A percentile compares a stretch with the other conserved stretches of the same genome.
Conservation (phyloP, 2,888 invertebrate genomes). For the Timema podura region DNA sequence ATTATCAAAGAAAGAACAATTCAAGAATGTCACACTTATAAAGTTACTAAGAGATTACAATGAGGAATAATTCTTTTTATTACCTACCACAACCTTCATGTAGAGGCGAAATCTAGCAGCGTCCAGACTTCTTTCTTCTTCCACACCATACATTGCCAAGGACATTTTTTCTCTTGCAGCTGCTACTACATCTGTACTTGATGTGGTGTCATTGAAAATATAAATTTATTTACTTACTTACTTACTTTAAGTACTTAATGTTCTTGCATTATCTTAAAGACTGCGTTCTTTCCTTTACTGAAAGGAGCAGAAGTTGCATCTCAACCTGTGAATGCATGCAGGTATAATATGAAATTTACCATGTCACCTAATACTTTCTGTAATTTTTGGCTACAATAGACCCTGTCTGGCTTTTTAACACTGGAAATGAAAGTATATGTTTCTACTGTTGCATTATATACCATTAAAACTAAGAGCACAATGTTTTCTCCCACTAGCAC, state of each 20-base stretch:
- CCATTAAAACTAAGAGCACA: not conserved
- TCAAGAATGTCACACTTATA: too few species aligned
- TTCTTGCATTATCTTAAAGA: not conserved
- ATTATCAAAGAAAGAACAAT: too few species aligned
- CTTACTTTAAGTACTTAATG: not conserved
- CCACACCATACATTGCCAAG: constrained; percentile 6
- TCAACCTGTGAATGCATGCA: constrained; percentile 4
- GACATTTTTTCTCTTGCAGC: not conserved
- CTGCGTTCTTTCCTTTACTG: constrained; percentile 3
- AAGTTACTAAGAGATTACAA: too few species aligned
- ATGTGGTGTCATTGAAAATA: not conserved
- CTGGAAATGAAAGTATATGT: not conserved
- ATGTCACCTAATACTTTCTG: not conserved
- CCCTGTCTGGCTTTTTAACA: not conserved
- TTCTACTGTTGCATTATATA: not conserved
- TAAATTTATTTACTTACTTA: not conserved
- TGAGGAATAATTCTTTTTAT: too few species aligned
- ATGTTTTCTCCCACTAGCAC: not conserved
- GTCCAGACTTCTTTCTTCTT: not conserved
- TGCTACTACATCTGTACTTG: not conserved
- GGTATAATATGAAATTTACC: not conserved
- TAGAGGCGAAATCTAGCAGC: constrained; percentile 43
- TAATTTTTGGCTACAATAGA: not conserved
- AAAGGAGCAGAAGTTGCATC: constrained; percentile 4
- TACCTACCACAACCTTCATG: constrained; percentile 46